phyloP scores from a whole-genome alignment of 2,113 vertebrate species.

The Alligator mississippiensis region DNA sequence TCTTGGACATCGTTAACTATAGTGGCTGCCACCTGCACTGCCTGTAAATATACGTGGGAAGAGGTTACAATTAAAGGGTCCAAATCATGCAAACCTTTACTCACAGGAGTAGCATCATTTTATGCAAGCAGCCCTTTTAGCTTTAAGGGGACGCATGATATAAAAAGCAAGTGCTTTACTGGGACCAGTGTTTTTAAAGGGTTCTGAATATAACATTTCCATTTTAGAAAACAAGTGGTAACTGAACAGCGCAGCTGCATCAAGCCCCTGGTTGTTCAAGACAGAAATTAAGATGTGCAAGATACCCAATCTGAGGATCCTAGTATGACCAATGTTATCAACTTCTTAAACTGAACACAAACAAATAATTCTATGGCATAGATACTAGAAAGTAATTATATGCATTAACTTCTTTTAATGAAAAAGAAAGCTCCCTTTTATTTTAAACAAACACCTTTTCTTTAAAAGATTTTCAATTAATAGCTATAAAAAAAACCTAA shows the following conservation, averaged over 20 bases:
- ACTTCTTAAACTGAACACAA: too few species aligned
- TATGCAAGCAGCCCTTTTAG: not conserved
- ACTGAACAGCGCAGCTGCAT: too few species aligned
- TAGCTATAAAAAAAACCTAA: not conserved
- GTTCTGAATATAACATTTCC: not conserved
- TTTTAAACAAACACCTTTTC: not conserved
- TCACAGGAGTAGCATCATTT: not conserved
- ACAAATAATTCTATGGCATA: too few species aligned
- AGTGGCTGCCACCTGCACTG: not conserved
- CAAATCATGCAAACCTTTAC: not conserved
- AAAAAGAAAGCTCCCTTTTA: not conserved
- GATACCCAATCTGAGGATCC: too few species aligned
- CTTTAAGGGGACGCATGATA: not conserved
- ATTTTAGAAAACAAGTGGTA: not conserved
- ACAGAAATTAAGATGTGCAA: too few species aligned
- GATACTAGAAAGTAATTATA: too few species aligned
- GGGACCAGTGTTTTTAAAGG: not conserved
- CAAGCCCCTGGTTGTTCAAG: too few species aligned
- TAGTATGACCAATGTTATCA: too few species aligned
- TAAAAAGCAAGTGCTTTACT: not conserved
- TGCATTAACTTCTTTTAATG: not conserved
- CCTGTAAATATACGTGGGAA: not conserved
- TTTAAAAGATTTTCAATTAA: constrained; percentile 25
- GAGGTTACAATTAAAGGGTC: not conserved
- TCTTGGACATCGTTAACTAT: not conserved